phyloP scores from a whole-genome alignment of 2,113 vertebrate species.

The Dermatemys mawii region DNA sequence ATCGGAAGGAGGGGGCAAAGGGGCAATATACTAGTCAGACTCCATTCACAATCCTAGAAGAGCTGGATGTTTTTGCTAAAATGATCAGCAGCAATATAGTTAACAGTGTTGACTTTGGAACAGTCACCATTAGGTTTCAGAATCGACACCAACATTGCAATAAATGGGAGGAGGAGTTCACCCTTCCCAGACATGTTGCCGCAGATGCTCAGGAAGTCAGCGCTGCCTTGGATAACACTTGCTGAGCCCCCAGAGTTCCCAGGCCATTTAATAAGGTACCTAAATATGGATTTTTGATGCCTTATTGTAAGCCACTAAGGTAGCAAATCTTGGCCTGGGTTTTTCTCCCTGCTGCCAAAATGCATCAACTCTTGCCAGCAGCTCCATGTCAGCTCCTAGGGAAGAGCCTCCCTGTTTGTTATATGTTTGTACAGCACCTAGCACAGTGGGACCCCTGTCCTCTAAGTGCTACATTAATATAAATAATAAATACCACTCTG shows the following conservation, averaged over 20 bases:
- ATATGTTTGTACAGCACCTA: not conserved
- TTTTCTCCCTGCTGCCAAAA: not conserved
- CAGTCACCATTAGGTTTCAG: not conserved
- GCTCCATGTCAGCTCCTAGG: not conserved
- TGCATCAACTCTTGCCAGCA: not conserved
- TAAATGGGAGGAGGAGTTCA: not conserved
- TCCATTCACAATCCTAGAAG: not conserved
- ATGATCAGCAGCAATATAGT: not conserved
- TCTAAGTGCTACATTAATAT: not conserved
- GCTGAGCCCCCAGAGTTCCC: not conserved
- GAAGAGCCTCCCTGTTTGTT: not conserved
- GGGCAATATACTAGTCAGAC: not conserved
- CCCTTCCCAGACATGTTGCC: not conserved
- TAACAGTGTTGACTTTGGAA: not conserved
- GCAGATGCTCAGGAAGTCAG: not conserved
- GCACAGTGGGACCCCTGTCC: not conserved
- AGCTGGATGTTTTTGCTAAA: not conserved
- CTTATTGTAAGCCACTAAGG: not conserved
- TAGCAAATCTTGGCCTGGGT: not conserved
- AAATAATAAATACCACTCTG: not conserved
- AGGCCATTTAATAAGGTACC: not conserved
- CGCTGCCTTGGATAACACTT: not conserved
- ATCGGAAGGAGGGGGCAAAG: not conserved
- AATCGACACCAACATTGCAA: not conserved
- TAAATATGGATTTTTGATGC: not conserved